Evolutionary conservation across 2,113 vertebrate species (phyloP).

Genomic region (Sinocyclocheilus rhinocerous): DNA sequence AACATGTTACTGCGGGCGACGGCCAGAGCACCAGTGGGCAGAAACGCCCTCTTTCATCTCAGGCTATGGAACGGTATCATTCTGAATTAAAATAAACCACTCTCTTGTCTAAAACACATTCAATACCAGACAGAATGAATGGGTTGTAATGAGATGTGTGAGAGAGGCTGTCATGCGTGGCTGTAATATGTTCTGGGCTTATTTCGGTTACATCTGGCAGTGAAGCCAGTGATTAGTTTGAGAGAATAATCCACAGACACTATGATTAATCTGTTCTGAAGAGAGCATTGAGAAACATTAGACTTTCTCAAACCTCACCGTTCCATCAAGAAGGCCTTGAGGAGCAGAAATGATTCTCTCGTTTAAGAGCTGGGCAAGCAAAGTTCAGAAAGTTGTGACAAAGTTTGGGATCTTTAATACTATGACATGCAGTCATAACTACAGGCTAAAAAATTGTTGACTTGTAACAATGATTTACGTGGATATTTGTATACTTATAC

Average conservation of each 20-base stretch:
- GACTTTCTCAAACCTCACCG: slow-evolving; percentile 59
- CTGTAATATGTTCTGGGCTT: slow-evolving; percentile 62
- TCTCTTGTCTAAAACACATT: slow-evolving; percentile 49
- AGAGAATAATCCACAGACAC: slow-evolving; percentile 71
- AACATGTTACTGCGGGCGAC: slow-evolving; percentile 65
- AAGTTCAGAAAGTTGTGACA: slow-evolving; percentile 31
- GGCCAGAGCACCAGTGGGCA: slow-evolving; percentile 33
- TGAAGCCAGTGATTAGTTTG: slow-evolving; percentile 76
- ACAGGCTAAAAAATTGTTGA: too few relatives aligned
- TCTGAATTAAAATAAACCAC: slow-evolving; percentile 72
- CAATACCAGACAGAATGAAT: slow-evolving; percentile 48
- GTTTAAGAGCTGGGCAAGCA: slow-evolving; percentile 50
- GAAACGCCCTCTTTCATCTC: slow-evolving; percentile 1
- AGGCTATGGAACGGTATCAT: slow-evolving; percentile 62
- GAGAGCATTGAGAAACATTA: slow-evolving; percentile 70
- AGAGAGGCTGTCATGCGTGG: slow-evolving; percentile 63
- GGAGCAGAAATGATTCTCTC: slow-evolving; percentile 64
- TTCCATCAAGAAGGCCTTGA: slow-evolving; percentile 62
- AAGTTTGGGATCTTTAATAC: slow-evolving; percentile 5
- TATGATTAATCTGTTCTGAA: slow-evolving; percentile 66
- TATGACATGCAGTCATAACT: too few relatives aligned
- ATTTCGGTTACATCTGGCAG: slow-evolving; percentile 70
- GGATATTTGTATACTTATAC: too few relatives aligned
- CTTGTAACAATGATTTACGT: too few relatives aligned
- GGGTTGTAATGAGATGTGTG: slow-evolving; percentile 67